Evolutionary conservation across 2,888 invertebrate genomes (phyloP), one percentile per base, ranked within the genome.

Genomic region (Cotesia congregata): DNA sequence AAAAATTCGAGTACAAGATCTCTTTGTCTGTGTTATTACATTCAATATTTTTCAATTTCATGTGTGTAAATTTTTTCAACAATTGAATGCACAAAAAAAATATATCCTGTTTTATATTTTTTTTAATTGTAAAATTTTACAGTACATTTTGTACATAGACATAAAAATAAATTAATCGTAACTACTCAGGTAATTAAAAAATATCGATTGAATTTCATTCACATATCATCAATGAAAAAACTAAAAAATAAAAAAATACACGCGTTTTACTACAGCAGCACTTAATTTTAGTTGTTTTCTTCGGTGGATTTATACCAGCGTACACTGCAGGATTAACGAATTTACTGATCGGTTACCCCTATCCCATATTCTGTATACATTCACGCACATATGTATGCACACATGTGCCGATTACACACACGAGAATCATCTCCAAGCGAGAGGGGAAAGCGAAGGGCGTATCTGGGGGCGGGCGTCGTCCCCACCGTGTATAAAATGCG

Each of bases 381-480:
- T 38, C 62, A 64, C 59, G 40, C 9, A 59, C 72, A 59, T 60
- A 72, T 40, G 67, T 60, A 67, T 39, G 50, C 39, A 64, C 74
- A 73, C 77, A 76, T 75, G 30, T 30, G 30, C 30, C 3, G 30
- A 67, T 67, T 9, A 59, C 30, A 65, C 38, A 65, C 65, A 38
- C 12, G 15, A 72, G 77, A 77, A 79, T 80, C 79, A 77, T 50
- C 12, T 50, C 50, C 12, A 7, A 50, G 50, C 75, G 79, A 80
- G 83, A 83, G 82, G 83, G 83, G 84, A 82, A 82, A 81, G 81
- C 85, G 82, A 87, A 88, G 88, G 89, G 89, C 89, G 89, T 89
- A 88, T 88, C 89, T 87, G 86, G 87, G 88, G 89, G 89, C 89
- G 89, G 89, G 88, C 89, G 87, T 83, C 84, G 81, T 83, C 86